Evolutionary conservation across 2,113 vertebrate species (phyloP), one percentile per base, ranked within the genome.

Genomic region (Oreochromis aureus): DNA sequence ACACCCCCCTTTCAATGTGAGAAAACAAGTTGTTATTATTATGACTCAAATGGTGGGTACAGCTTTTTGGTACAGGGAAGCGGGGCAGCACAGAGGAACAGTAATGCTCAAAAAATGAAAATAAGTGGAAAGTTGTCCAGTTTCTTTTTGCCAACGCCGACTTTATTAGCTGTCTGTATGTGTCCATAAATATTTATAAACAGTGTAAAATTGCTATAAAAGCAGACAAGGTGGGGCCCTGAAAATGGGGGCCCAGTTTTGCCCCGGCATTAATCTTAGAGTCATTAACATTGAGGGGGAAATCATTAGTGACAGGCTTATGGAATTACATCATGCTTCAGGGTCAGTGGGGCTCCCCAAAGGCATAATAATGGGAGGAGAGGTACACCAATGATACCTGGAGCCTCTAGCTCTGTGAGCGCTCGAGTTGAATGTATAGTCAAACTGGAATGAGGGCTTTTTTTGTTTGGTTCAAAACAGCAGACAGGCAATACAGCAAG

Each of bases 261-360:
- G 93, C 94, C 95, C 90, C 96, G 93, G 89, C 71, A 96, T 96
- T 95, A 94, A 96, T 94, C 89, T 92, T 71, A 53, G 53, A 86
- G 91, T 91, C 94, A 91, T 94, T 96, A 95, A 95, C 93, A 96
- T 16, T 80, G 66, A 95, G 93, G 94, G 93, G 83, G 82, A 96
- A 97, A 97, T 96, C 93, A 95, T 95, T 96, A 89, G 92, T 96
- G 96, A 97, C 96, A 95, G 73, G 93, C 90, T 96, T 94, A 96
- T 76, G 92, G 91, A 96, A 94, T 94, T 96, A 95, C 95, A 90
- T 96, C 94, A 96, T 93, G 93, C 46, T 94, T 34, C 87, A 88
- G 93, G 93, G 94, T 96, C 95, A 96, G 66, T 6, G 81, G 89
- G 94, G 92, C 91, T 95, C 94, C 92, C 89, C 87, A 92, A 95